Evolutionary conservation across 2,113 vertebrate species (phyloP).

Genomic region (Mus pahari): DNA sequence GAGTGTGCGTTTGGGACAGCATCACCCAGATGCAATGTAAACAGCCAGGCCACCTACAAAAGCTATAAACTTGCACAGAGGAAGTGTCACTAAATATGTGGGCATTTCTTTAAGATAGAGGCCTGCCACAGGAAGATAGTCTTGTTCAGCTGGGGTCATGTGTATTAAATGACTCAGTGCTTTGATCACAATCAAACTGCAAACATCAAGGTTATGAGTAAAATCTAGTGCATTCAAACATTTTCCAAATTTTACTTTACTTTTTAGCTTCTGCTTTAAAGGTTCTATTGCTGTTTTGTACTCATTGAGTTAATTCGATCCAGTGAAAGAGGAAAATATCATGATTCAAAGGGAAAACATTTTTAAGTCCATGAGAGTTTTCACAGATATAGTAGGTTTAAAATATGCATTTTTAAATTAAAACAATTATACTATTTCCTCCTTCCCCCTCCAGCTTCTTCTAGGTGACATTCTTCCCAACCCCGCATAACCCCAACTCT

Average conservation of each 20-base stretch:
- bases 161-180: not conserved
- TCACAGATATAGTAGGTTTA: not conserved
- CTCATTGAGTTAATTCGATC: not conserved
- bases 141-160: not conserved
- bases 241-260: not conserved
- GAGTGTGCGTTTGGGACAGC: not conserved
- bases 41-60: not conserved
- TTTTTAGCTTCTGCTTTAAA: not conserved
- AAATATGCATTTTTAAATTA: not conserved
- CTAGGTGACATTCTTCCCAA: not conserved
- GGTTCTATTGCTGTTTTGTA: not conserved
- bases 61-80: not conserved
- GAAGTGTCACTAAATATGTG: not conserved
- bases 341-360: not conserved
- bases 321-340: not conserved
- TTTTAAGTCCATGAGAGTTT: not conserved
- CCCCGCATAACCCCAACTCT: not conserved
- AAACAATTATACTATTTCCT: not conserved
- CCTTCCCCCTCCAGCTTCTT: not conserved
- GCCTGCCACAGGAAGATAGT: not conserved
- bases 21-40: not conserved
- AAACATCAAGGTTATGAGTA: no score
- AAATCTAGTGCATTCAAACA: not conserved
- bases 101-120: not conserved
- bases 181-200: accelerated